Evolutionary conservation across 2,888 invertebrate species (phyloP).

Genomic region (Lycocerus yunnanus): DNA sequence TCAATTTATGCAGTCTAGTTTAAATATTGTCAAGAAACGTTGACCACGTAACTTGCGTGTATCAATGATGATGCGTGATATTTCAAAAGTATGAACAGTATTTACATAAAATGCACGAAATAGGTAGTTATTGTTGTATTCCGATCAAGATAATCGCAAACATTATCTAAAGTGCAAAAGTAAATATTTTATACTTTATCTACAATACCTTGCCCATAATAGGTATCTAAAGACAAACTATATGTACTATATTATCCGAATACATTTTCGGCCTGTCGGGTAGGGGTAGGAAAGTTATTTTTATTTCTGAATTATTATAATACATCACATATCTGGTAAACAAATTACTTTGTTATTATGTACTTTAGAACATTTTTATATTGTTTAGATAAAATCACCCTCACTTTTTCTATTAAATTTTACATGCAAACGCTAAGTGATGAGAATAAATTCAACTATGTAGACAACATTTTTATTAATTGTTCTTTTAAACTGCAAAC

Average conservation of each 20-base stretch:
- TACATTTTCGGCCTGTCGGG: background rate
- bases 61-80: conserved; percentile 25
- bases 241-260: background rate
- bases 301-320: background rate
- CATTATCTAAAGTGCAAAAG: conserved; percentile 24
- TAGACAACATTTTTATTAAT: background rate
- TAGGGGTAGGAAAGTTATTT: background rate
- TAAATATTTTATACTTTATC: conserved; percentile 6
- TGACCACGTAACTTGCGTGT: conserved; percentile 26
- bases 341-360: background rate
- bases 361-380: background rate
- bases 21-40: conserved; percentile 9
- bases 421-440: background rate
- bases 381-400: background rate
- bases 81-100: conserved; percentile 21
- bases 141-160: conserved; percentile 24
- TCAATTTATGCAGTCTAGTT: conserved; percentile 9
- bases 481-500: background rate
- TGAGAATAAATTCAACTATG: background rate
- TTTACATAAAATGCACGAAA: conserved; percentile 25
- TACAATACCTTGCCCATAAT: background rate
- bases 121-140: conserved; percentile 16
- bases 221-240: background rate
- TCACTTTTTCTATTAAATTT: background rate
- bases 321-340: background rate